Evolutionary conservation across 2,113 vertebrate genomes (phyloP).

Genomic region (Phrynosoma platyrhinos): DNA sequence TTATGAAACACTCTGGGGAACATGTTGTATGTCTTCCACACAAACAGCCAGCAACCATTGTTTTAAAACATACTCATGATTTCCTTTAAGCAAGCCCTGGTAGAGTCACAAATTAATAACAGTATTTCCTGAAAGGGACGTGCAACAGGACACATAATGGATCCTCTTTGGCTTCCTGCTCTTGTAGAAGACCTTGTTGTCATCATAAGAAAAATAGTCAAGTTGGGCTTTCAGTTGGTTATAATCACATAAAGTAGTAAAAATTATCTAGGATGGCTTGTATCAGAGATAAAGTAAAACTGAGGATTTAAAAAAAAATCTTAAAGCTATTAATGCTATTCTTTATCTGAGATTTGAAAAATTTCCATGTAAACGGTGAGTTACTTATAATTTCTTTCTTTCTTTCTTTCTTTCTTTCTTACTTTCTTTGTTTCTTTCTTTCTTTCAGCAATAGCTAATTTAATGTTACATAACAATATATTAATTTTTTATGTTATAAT

Average conservation of each 20-base stretch:
- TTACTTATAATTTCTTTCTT: neutral
- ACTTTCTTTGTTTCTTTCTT: neutral
- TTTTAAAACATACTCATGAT: slow-evolving; percentile 29
- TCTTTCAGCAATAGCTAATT: neutral
- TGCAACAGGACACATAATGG: slow-evolving; percentile 38
- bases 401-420: neutral
- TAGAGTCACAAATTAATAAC: slow-evolving; percentile 35
- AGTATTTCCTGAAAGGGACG: slow-evolving; percentile 60
- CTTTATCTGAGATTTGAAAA: neutral
- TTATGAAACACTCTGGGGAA: neutral
- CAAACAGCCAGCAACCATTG: slow-evolving; percentile 4
- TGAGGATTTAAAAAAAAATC: neutral
- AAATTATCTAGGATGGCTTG: neutral
- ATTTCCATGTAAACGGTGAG: neutral
- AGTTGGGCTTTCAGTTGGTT: neutral
- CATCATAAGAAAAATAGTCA: slow-evolving; percentile 8
- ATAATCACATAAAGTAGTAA: neutral
- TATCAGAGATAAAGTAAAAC: neutral
- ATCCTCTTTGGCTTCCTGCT: slow-evolving; percentile 42
- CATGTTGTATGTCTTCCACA: neutral
- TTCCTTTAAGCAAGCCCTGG: slow-evolving; percentile 18
- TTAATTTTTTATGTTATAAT: neutral
- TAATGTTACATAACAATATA: neutral
- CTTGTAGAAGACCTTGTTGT: slow-evolving; percentile 46
- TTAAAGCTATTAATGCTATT: neutral